Conservation (phyloP, 2,888 invertebrate species). For the Scrobipalpa costella region DNA sequence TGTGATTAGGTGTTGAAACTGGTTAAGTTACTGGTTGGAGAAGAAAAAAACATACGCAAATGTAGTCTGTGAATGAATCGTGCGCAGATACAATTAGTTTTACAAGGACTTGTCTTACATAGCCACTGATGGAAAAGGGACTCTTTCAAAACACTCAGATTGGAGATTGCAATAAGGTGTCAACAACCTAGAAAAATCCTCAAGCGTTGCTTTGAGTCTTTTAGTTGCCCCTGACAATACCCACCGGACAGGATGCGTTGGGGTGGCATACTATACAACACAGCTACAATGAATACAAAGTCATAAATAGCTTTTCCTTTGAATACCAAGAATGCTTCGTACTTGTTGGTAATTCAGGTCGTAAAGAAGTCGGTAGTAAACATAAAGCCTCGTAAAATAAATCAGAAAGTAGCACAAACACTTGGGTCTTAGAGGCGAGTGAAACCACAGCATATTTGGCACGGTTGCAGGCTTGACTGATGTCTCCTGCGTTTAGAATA, state of each 20-base stretch:
- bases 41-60: slow-evolving; percentile 18
- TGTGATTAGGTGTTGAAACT: slow-evolving; percentile 40
- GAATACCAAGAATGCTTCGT: not conserved
- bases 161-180: no score
- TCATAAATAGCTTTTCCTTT: not conserved
- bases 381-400: slow-evolving; percentile 18
- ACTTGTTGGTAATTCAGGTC: not conserved
- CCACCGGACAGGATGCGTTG: no score
- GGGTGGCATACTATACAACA: no score
- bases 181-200: no score
- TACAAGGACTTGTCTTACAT: not conserved
- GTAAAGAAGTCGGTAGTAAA: not conserved
- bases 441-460: slow-evolving; percentile 35
- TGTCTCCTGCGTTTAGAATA: slow-evolving; percentile 33
- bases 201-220: no score
- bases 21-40: slow-evolving; percentile 23
- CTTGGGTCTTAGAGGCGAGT: slow-evolving; percentile 23
- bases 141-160: not conserved
- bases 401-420: slow-evolving; percentile 18
- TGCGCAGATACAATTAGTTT: not conserved
- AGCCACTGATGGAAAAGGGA: not conserved
- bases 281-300: not conserved
- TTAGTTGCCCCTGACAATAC: no score
- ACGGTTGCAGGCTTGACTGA: slow-evolving; percentile 32
- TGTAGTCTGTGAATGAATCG: slow-evolving; percentile 9